Evolutionary conservation across 1,140 invertebrate species (phyloP), one percentile per base, ranked within the genome.

Genomic region (Drosophila mayri): DNA sequence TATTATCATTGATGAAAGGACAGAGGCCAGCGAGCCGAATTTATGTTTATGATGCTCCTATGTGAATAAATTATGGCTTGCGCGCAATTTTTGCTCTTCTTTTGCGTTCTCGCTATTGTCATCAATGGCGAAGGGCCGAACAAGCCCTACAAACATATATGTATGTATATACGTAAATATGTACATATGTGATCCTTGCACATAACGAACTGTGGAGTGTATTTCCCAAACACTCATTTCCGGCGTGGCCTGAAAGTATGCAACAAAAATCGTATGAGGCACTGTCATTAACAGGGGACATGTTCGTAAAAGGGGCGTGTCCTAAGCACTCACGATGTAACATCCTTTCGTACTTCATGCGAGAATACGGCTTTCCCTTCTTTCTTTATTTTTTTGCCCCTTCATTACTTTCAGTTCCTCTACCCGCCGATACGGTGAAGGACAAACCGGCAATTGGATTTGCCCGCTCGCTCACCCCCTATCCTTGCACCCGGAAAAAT

Each of bases 1-100:
- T 87, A 88, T 87, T 88, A 87, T 88, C 84, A 77, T 72, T 88
- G 84, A 87, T 87, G 77, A 87, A 87, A 87, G 85, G 76, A 76
- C 81, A 71, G 77, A 72, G 83, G 52, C 76, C 52, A 61, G 50
- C 83, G 71, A 79, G 66, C 73, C 75, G 46, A 79, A 46, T 79
- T 88, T 88, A 83, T 82, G 83, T 79, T 79, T 79, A 82, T 70
- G 55, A 37, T 60, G 76, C 49, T 59, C 22, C 75, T 76, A 73
- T 80, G 64, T 62, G 54, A 70, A 88, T 81, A 87, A 84, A 88
- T 90, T 84, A 83, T 77, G 68, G 68, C 59, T 54, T 67, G 46
- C 62, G 55, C 61, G 72, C 41, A 68, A 71, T 50, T 63, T 75
- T 54, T 8, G 46, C 11, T 32, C 49, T 50, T 73, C 58, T 54